Evolutionary conservation across 1,140 invertebrate species (phyloP).

Genomic region (Bicyclus anynana): DNA sequence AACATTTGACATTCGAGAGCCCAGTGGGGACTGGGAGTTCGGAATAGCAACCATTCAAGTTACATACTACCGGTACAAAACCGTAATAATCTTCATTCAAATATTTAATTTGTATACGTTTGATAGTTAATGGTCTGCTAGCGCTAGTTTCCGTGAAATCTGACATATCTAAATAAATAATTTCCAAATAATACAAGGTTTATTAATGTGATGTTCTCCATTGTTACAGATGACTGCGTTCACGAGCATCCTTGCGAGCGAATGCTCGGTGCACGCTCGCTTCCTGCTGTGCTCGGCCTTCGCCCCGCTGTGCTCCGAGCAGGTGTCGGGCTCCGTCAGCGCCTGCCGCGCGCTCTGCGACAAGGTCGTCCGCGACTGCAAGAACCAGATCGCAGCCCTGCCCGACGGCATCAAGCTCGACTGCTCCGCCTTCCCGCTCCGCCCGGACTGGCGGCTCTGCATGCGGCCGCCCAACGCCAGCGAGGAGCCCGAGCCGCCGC

Average conservation of each 20-base stretch:
- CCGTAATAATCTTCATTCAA: no score
- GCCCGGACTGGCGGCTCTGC: conserved; percentile 76
- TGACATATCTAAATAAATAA: no score
- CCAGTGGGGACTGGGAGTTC: not conserved
- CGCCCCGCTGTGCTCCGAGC: conserved; percentile 94
- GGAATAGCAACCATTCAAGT: not conserved
- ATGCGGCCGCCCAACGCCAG: conserved; percentile 75
- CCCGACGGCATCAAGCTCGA: conserved; percentile 88
- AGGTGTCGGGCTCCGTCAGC: conserved; percentile 90
- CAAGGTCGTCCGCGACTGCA: conserved; percentile 86
- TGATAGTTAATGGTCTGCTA: no score
- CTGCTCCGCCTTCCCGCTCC: conserved; percentile 80
- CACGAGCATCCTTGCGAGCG: conserved; percentile 87
- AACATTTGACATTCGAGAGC: conserved; percentile 45
- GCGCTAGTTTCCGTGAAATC: no score
- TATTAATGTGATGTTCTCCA: conserved; percentile 21
- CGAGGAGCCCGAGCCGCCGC: conserved; percentile 55
- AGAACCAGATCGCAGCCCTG: conserved; percentile 83
- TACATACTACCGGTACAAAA: no score
- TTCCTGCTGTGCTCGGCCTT: conserved; percentile 96
- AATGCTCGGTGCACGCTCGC: conserved; percentile 90
- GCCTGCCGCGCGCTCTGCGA: conserved; percentile 92
- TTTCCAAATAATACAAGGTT: no score
- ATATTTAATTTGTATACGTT: no score
- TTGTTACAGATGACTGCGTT: conserved; percentile 84